phyloP scores from a whole-genome alignment of 2,888 invertebrate species.

The Drosophila differens region DNA sequence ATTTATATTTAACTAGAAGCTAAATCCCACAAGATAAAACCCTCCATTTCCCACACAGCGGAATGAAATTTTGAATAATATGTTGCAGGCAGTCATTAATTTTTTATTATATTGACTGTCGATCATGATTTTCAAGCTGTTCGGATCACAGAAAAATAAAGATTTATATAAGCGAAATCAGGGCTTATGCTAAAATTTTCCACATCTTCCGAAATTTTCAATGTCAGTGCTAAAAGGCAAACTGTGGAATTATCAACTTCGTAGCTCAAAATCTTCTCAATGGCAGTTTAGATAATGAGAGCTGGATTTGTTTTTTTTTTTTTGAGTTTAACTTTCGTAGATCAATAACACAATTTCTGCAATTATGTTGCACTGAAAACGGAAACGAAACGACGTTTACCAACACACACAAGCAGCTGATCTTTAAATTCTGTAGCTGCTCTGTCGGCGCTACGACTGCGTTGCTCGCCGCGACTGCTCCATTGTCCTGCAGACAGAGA shows the following conservation, averaged over 20 bases:
- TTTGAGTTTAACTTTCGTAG: not conserved
- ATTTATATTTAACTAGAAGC: constrained; percentile 15
- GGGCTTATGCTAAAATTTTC: not conserved
- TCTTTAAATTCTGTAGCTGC: not conserved
- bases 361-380: not conserved
- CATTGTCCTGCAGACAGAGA: not conserved
- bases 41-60: not conserved
- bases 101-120: not conserved
- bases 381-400: not conserved
- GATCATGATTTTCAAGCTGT: not conserved
- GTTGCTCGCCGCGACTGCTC: not conserved
- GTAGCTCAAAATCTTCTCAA: not conserved
- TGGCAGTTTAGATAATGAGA: not conserved
- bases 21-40: not conserved
- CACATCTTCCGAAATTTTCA: not conserved
- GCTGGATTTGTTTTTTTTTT: not conserved
- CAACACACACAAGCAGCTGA: not conserved
- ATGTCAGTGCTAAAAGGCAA: not conserved
- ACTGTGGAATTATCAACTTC: not conserved
- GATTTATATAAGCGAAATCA: not conserved
- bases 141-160: no score
- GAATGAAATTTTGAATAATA: not conserved
- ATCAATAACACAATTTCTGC: not conserved
- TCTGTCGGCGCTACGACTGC: not conserved
- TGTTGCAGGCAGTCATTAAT: constrained; percentile 10